These are phyloP conservation scores for Ditula angustiorana DNA, from an alignment of 2,888 invertebrate genomes.

Conservation along the genomic window DNA sequence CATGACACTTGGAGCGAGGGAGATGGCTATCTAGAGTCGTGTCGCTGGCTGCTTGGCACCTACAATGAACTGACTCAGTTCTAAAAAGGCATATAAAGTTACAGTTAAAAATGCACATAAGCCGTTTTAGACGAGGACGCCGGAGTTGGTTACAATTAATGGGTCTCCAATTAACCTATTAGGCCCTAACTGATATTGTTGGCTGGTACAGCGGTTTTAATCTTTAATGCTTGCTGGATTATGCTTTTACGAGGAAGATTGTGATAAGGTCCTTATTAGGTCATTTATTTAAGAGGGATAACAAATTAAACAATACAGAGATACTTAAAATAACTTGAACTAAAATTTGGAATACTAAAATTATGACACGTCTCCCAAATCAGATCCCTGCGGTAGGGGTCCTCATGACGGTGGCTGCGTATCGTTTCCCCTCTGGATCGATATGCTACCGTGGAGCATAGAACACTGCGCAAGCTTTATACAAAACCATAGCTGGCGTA, in stretches of 20 bases:
- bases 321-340: too few relatives aligned
- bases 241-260: constrained; percentile 4
- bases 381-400: too few relatives aligned
- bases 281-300: background rate
- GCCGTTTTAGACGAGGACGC: background rate
- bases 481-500: too few relatives aligned
- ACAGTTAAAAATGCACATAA: background rate
- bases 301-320: too few relatives aligned
- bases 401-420: too few relatives aligned
- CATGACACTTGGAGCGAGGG: constrained; percentile 40
- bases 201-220: constrained; percentile 24
- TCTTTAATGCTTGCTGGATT: constrained; percentile 30
- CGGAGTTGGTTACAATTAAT: constrained; percentile 48
- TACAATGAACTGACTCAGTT: constrained; percentile 23
- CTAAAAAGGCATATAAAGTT: constrained; percentile 1
- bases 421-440: too few relatives aligned
- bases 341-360: too few relatives aligned
- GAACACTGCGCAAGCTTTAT: too few relatives aligned
- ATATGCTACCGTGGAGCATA: too few relatives aligned
- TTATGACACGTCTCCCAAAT: too few relatives aligned
- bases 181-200: constrained; percentile 37
- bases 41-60: constrained; percentile 41
- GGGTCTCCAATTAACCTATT: constrained; percentile 58
- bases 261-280: background rate
- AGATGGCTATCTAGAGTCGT: constrained; percentile 43